Base-by-base conservation (phyloP, 2,113 vertebrate genomes). In the Tor tambroides region DNA sequence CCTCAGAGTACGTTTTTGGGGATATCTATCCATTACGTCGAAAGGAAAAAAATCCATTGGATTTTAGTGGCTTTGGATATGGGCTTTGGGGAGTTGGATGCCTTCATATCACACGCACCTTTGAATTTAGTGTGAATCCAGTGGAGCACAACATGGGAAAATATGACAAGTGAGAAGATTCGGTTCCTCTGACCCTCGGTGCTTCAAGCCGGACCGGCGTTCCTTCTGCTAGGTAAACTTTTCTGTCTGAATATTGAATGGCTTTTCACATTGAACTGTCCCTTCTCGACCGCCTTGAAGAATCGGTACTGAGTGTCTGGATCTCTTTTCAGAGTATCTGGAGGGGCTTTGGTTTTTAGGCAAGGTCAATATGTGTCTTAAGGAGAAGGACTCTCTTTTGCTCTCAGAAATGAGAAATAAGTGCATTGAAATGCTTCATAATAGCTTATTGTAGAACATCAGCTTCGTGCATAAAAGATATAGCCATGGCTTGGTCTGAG, bases 211-310 rank as follows among this genome's bases (percentile, higher is more conserved):
- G 90, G 89, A 90, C 91, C 89, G 89, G 88, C 87, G 87, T 92
- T 92, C 89, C 86, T 89, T 91, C 84, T 54, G 85, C 87, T 87
- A 92, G 92, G 92, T 93, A 93, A 92, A 93, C 89, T 91, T 92
- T 89, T 56, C 28, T 4, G 2, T 41, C 26, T 80, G 26, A 75
- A 72, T 26, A 67, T 51, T 14, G 19, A 26, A 63, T 54, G 28
- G 43, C 28, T 71, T 76, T 30, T 74, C 51, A 61, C 51, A 83
- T 51, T 71, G 69, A 38, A 46, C 32, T 59, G 43, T 23, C 46
- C 26, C 11, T 67, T 30, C 65, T 43, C 26, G 83, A 49, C 56
- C 35, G 23, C 17, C 51, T 63, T 82, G 61, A 67, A 6, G 17
- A 67, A 67, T 67, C 26, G 61, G 61, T 82, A 61, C n/a, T 61